These are phyloP conservation scores for Callospermophilus lateralis DNA, from an alignment of 2,113 vertebrate genomes.

Conservation along the genomic window DNA sequence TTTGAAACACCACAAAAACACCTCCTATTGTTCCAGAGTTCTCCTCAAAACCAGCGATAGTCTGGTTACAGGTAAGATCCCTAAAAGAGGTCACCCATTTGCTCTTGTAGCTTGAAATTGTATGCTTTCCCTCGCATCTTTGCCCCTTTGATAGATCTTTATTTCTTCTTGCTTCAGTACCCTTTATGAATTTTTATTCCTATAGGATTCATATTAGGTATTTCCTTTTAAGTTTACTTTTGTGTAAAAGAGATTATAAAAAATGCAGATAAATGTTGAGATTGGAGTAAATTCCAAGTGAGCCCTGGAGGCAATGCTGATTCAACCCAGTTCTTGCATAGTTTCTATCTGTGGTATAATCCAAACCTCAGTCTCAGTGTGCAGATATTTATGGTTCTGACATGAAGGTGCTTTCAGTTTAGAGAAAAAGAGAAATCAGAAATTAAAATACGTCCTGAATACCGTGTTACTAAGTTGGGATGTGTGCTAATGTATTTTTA, in stretches of 20 bases:
- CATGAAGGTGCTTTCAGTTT: not conserved
- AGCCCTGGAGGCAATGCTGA: not conserved
- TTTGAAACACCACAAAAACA: not conserved
- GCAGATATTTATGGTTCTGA: not conserved
- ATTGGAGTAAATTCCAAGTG: not conserved
- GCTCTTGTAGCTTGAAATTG: not conserved
- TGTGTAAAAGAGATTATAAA: not conserved
- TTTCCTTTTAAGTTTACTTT: not conserved
- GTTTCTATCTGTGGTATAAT: not conserved
- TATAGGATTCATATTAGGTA: not conserved
- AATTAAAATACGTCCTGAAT: constrained; percentile 11
- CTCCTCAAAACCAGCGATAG: not conserved
- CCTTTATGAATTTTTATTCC: not conserved
- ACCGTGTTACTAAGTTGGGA: not conserved
- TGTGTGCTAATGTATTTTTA: not conserved
- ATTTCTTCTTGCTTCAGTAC: not conserved
- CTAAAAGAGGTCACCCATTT: not conserved
- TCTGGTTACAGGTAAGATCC: not conserved
- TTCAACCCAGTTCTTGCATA: not conserved
- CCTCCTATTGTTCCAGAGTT: not conserved
- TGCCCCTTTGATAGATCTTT: not conserved
- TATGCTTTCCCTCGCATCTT: not conserved
- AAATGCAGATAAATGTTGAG: not conserved
- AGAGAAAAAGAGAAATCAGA: not conserved
- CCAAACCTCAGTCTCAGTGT: not conserved